Evolutionary conservation across 1,140 invertebrate species (phyloP).

Genomic region (Artemia franciscana): DNA sequence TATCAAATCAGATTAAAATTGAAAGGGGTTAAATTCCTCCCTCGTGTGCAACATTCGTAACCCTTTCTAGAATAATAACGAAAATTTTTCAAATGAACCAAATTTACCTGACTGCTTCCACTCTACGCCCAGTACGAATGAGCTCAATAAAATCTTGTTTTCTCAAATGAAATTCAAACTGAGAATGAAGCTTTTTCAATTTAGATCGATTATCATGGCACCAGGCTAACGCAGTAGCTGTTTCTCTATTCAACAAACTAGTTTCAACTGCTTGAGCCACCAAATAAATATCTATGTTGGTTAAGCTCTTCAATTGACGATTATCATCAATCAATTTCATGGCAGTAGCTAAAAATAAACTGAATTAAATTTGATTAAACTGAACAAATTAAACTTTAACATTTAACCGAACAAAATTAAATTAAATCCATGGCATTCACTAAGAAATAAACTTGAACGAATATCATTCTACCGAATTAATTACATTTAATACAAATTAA

Average conservation of each 20-base stretch:
- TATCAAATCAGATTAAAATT: too few relatives aligned
- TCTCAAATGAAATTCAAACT: constrained; percentile 72
- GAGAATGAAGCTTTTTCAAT: constrained; percentile 68
- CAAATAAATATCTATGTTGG: constrained; percentile 79
- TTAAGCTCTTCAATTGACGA: constrained; percentile 60
- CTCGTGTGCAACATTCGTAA: too few relatives aligned
- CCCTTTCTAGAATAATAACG: too few relatives aligned
- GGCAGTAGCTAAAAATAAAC: neutral
- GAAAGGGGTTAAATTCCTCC: too few relatives aligned
- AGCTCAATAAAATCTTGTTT: constrained; percentile 89
- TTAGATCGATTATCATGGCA: constrained; percentile 94
- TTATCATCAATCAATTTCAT: constrained; percentile 42
- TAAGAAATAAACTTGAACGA: too few relatives aligned
- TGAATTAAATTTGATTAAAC: neutral
- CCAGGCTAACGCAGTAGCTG: constrained; percentile 75
- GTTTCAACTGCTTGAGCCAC: constrained; percentile 68
- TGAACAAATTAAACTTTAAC: neutral
- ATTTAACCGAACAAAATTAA: too few relatives aligned
- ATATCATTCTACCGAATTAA: too few relatives aligned
- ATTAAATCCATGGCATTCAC: too few relatives aligned
- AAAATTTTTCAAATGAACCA: too few relatives aligned
- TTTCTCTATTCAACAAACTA: constrained; percentile 51
- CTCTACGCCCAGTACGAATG: constrained; percentile 52
- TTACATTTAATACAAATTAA: too few relatives aligned
- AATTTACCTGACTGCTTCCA: constrained; percentile 56